Percentiles rank a stretch among this genome's conserved stretches.
Evolutionary conservation across 2,888 invertebrate genomes (phyloP).

Genomic region (Aporophyla lueneburgensis): DNA sequence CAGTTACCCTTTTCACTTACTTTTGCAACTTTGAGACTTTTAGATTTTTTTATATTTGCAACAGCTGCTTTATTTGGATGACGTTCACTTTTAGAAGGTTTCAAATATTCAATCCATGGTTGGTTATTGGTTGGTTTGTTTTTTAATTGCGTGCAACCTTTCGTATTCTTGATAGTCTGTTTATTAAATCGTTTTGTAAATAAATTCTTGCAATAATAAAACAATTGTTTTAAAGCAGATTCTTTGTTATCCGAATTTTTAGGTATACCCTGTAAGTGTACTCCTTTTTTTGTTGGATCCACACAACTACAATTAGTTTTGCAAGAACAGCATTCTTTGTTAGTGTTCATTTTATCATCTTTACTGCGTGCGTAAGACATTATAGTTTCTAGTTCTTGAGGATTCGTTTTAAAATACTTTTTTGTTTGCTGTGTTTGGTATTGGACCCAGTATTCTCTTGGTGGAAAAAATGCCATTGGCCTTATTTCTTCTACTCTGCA

Average conservation of each 20-base stretch:
- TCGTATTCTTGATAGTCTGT: background rate
- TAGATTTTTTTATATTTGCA: conserved; percentile 47
- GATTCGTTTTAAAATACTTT: conserved; percentile 18
- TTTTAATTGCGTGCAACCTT: background rate
- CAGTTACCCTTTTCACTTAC: conserved; percentile 29
- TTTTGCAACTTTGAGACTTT: conserved; percentile 50
- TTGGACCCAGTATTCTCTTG: conserved; percentile 58
- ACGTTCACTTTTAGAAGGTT: conserved; percentile 59
- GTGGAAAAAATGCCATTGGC: conserved; percentile 53
- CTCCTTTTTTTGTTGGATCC: background rate
- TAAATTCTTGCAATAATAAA: conserved; percentile 34
- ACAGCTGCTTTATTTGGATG: conserved; percentile 29
- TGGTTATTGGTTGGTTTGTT: background rate
- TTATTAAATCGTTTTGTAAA: conserved; percentile 28
- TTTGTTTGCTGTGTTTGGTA: conserved; percentile 55
- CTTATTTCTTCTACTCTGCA: conserved; percentile 54
- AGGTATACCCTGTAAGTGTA: conserved; percentile 5
- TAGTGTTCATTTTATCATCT: conserved; percentile 66
- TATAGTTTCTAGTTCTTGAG: conserved; percentile 21
- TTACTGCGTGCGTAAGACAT: conserved; percentile 56
- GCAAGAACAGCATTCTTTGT: conserved; percentile 1
- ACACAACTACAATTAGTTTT: background rate
- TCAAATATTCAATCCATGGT: conserved; percentile 43
- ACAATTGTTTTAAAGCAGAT: conserved; percentile 23
- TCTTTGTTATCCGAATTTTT: background rate